These are phyloP conservation scores for Drosophila phalerata DNA, from an alignment of 2,888 invertebrate species.

Conservation along the genomic window DNA sequence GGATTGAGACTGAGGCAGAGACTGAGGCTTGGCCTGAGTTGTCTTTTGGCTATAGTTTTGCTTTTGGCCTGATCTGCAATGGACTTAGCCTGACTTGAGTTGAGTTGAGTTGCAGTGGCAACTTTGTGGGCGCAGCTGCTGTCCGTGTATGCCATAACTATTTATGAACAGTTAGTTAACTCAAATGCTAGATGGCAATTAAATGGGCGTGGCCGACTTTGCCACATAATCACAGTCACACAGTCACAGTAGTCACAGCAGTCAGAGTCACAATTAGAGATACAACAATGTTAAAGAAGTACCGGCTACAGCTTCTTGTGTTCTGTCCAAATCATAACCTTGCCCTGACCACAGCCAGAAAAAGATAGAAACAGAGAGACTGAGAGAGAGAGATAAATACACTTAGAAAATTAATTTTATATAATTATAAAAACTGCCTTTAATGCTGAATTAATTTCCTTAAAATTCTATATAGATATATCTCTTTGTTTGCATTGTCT, in stretches of 20 bases:
- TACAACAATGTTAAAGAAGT: constrained; percentile 25
- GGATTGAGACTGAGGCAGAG: constrained; percentile 27
- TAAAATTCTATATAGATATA: too few relatives aligned
- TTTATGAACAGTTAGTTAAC: constrained; percentile 82
- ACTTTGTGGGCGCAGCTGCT: constrained; percentile 79
- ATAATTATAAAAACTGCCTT: too few relatives aligned
- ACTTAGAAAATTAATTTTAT: neutral
- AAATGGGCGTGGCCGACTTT: constrained; percentile 72
- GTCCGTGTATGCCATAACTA: constrained; percentile 82
- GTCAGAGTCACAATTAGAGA: constrained; percentile 22
- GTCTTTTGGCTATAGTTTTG: constrained; percentile 22
- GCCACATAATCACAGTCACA: constrained; percentile 33
- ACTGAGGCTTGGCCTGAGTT: constrained; percentile 40
- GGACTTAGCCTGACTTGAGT: neutral
- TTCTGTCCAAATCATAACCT: constrained; percentile 69
- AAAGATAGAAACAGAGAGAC: neutral
- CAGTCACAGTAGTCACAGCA: constrained; percentile 14
- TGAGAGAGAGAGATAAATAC: neutral
- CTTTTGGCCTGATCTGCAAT: constrained; percentile 31
- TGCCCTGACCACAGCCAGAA: constrained; percentile 42
- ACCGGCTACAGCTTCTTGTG: constrained; percentile 51
- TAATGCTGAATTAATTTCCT: too few relatives aligned
- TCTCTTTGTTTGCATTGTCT: too few relatives aligned
- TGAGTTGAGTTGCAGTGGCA: constrained; percentile 48
- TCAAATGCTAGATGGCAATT: constrained; percentile 81